Conservation (phyloP, 2,113 vertebrate genomes). For the Bothrops jararaca region DNA sequence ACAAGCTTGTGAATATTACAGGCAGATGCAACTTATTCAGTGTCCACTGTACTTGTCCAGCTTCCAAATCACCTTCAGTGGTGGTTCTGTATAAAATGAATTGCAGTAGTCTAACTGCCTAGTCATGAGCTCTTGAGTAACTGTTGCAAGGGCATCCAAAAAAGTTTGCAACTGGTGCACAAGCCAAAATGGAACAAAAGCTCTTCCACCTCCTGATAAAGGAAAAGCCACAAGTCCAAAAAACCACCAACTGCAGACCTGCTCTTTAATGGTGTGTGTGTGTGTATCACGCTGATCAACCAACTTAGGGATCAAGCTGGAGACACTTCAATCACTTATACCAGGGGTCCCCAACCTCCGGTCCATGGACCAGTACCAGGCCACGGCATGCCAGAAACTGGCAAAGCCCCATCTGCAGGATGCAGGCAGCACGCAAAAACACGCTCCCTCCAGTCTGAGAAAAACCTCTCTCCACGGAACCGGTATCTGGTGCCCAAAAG, state of each 20-base stretch:
- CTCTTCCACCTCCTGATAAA: neutral
- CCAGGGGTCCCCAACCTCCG: neutral
- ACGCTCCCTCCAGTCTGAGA: too few relatives aligned
- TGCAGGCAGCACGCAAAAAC: too few relatives aligned
- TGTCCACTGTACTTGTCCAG: neutral
- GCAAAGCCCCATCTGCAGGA: too few relatives aligned
- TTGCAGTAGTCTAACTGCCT: neutral
- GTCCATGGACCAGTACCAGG: too few relatives aligned
- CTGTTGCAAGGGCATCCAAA: neutral
- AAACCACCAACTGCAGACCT: neutral
- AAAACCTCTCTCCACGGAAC: too few relatives aligned
- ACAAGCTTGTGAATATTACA: neutral
- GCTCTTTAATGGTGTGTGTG: neutral
- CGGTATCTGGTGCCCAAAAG: too few relatives aligned
- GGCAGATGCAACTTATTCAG: neutral
- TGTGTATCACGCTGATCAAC: neutral
- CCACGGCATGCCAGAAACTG: too few relatives aligned
- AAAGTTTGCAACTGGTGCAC: neutral
- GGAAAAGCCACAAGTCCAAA: neutral
- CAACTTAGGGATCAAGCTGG: neutral
- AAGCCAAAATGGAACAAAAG: neutral
- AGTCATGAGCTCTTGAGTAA: neutral
- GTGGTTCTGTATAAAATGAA: neutral
- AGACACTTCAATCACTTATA: neutral
- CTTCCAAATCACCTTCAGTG: neutral